Conservation (phyloP, 2,113 vertebrate genomes). For the Sardina pilchardus region DNA sequence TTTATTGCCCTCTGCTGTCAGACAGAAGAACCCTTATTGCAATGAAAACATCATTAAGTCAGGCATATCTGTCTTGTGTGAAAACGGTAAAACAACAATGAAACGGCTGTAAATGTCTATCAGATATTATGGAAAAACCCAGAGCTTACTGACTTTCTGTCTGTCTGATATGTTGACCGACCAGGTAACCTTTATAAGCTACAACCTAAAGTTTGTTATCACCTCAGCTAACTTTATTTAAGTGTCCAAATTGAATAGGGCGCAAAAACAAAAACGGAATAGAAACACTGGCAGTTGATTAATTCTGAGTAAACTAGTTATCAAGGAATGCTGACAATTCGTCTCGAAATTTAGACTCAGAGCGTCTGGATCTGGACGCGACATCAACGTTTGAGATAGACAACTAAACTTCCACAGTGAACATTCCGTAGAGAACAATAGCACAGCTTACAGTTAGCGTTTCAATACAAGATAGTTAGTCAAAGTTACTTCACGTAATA, state of each 20-base stretch:
- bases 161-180: neutral
- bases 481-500: neutral
- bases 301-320: neutral
- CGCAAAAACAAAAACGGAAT: neutral
- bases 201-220: neutral
- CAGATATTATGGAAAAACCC: neutral
- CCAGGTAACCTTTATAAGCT: too few species aligned
- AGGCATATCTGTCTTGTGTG: neutral
- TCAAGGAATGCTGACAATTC: neutral
- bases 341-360: neutral
- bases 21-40: neutral
- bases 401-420: neutral
- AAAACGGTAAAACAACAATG: neutral
- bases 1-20: slow-evolving; percentile 9
- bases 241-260: neutral
- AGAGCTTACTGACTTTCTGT: neutral
- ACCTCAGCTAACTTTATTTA: neutral
- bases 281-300: neutral
- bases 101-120: neutral
- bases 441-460: neutral
- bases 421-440: neutral
- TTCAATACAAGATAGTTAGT: neutral
- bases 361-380: neutral
- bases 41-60: slow-evolving; percentile 1
- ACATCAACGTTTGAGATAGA: neutral